These are phyloP conservation scores for Chironomus riparius DNA, from an alignment of 2,888 invertebrate genomes.

Conservation along the genomic window DNA sequence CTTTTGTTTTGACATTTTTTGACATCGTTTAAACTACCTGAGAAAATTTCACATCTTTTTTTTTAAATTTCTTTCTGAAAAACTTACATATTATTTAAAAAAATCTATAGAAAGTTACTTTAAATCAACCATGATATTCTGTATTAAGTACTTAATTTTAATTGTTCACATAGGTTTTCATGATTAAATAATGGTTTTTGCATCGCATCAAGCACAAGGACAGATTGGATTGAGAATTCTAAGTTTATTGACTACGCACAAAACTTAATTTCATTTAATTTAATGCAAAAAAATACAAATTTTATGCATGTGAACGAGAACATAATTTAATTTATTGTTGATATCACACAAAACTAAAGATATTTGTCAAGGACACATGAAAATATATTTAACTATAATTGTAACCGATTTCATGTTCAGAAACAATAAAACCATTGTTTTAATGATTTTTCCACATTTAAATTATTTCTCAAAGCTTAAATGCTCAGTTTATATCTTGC, in stretches of 20 bases:
- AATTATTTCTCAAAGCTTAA: neutral
- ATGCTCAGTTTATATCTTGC: neutral
- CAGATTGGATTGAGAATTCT: neutral
- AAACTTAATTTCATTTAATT: neutral
- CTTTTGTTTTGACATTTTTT: neutral
- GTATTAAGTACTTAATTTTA: too few relatives aligned
- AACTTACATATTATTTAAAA: too few relatives aligned
- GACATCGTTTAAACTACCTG: too few relatives aligned
- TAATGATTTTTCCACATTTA: neutral
- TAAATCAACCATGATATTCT: too few relatives aligned
- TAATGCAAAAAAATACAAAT: neutral
- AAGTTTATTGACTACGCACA: neutral
- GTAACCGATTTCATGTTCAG: neutral
- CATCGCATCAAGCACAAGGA: neutral
- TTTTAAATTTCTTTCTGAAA: too few relatives aligned
- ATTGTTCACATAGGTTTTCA: too few relatives aligned
- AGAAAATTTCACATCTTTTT: too few relatives aligned
- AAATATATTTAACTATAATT: neutral
- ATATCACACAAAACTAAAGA: neutral
- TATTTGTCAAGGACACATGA: neutral
- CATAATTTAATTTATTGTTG: neutral
- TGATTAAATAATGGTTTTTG: too few relatives aligned
- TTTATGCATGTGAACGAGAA: conserved; percentile 1
- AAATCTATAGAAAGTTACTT: too few relatives aligned
- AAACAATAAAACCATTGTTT: conserved; percentile 1